phyloP scores from a whole-genome alignment of 2,113 vertebrate genomes.

The Pedetes capensis region DNA sequence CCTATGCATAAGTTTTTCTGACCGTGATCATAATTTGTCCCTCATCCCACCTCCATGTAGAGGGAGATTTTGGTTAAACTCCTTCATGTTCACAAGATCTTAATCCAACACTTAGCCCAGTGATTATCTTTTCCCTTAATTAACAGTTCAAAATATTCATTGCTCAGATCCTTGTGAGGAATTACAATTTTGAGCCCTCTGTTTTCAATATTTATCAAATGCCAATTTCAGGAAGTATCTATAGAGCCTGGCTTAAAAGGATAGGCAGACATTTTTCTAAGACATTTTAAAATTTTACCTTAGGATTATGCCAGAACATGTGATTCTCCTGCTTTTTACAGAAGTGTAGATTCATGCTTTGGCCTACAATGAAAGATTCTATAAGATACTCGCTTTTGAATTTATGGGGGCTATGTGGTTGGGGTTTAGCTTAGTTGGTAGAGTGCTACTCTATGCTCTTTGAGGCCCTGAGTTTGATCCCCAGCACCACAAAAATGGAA shows the following conservation, averaged over 20 bases:
- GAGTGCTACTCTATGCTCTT: too few species aligned
- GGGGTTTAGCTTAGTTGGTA: too few species aligned
- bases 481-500: too few species aligned
- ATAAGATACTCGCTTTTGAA: not conserved
- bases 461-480: too few species aligned
- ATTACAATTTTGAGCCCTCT: constrained; percentile 12
- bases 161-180: not conserved
- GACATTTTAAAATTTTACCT: constrained; percentile 15
- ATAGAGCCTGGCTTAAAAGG: not conserved
- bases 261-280: constrained; percentile 30
- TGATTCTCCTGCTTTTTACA: not conserved
- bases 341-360: not conserved
- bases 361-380: constrained; percentile 26
- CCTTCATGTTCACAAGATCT: constrained; percentile 11
- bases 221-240: constrained; percentile 32
- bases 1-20: not conserved
- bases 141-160: constrained; percentile 28
- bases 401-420: not conserved
- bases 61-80: not conserved
- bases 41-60: not conserved
- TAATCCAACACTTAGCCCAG: not conserved
- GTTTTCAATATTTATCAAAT: constrained; percentile 1
- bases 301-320: not conserved
- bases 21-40: not conserved
- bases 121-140: constrained; percentile 3